Conservation (phyloP, 2,113 vertebrate genomes). For the Centropus unirufus region DNA sequence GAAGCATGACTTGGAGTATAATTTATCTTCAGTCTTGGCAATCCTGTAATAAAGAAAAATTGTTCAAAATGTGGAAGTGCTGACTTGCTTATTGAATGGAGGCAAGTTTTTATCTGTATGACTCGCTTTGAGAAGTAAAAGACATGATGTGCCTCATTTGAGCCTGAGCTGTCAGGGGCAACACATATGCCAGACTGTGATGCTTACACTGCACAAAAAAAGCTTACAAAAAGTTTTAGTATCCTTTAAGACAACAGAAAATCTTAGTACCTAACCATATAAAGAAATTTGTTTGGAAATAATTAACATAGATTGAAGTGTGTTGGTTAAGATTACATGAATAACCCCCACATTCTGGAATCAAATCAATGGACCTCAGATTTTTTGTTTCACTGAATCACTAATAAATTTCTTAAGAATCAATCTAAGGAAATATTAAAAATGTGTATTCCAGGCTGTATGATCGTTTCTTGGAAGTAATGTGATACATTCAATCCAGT, state of each 20-base stretch:
- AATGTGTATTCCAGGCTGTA: not conserved
- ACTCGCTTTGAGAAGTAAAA: not conserved
- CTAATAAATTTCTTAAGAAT: not conserved
- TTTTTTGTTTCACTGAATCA: not conserved
- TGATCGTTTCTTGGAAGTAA: not conserved
- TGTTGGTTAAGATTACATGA: not conserved
- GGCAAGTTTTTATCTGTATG: not conserved
- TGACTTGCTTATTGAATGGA: not conserved
- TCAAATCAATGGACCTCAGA: not conserved
- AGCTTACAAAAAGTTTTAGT: not conserved
- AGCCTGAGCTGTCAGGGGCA: not conserved
- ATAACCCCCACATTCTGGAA: not conserved
- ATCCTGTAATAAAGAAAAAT: not conserved
- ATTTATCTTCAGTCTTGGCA: not conserved
- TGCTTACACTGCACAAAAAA: not conserved
- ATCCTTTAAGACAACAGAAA: not conserved
- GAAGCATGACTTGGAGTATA: not conserved
- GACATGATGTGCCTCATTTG: not conserved
- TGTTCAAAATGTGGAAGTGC: not conserved
- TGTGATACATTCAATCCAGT: not conserved
- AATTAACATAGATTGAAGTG: not conserved
- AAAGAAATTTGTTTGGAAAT: not conserved
- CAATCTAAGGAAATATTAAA: not conserved
- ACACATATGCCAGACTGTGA: not conserved
- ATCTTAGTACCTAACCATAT: not conserved